Percentiles rank a stretch among this genome's conserved stretches.
Evolutionary conservation across 2,888 invertebrate species (phyloP).

Genomic region (Tipula helvola): DNA sequence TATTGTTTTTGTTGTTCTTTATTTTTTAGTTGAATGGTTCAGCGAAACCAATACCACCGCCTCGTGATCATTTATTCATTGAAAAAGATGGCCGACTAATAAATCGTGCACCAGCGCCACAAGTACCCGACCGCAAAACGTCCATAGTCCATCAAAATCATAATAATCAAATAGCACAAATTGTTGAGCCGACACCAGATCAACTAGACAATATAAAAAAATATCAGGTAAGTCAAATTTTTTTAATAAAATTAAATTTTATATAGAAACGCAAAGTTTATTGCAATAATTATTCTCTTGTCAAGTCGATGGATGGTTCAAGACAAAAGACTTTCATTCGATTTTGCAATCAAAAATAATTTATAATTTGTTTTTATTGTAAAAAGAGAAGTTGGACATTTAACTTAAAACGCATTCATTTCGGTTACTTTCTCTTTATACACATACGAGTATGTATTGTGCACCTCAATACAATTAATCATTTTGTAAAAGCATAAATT

Average conservation of each 20-base stretch:
- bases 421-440: neutral
- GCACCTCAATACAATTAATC: neutral
- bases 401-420: neutral
- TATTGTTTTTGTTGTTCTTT: neutral
- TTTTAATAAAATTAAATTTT: no score
- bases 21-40: constrained; percentile 32
- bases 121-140: constrained; percentile 50
- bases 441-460: neutral
- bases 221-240: constrained; percentile 59
- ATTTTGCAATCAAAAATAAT: neutral
- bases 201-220: constrained; percentile 85
- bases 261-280: no score
- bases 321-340: neutral
- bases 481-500: neutral
- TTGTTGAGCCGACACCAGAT: constrained; percentile 61
- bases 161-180: constrained; percentile 34
- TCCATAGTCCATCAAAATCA: constrained; percentile 30
- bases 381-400: neutral
- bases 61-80: constrained; percentile 51
- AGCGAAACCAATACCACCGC: constrained; percentile 38
- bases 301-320: neutral
- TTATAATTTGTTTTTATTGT: neutral
- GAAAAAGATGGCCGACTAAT: constrained; percentile 47
- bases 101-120: constrained; percentile 53
- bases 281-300: neutral